These are phyloP conservation scores for Micromesistius poutassou DNA, from an alignment of 2,797 vertebrate genomes.

Conservation along the genomic window DNA sequence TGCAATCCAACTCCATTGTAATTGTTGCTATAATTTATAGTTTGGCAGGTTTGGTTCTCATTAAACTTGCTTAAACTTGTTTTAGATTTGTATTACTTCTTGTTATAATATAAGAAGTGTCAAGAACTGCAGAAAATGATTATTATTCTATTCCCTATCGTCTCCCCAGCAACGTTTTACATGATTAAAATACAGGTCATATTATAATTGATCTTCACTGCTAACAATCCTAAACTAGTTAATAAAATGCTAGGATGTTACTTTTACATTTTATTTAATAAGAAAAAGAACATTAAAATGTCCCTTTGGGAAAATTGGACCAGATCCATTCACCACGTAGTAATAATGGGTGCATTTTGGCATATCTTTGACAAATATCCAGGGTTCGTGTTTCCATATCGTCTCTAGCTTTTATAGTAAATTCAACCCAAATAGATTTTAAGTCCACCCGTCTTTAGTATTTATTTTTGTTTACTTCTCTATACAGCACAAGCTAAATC, in stretches of 20 bases:
- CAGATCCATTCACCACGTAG: neutral
- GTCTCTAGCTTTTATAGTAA: neutral
- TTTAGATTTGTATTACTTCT: neutral
- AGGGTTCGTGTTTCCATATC: too few relatives aligned
- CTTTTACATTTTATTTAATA: neutral
- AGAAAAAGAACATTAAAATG: neutral
- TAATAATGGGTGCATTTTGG: neutral
- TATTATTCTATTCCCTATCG: neutral
- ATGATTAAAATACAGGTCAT: neutral
- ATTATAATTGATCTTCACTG: neutral
- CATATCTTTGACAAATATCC: slow-evolving; percentile 22
- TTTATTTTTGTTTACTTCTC: too few relatives aligned
- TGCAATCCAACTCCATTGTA: neutral
- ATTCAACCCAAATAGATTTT: too few relatives aligned
- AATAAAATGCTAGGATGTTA: neutral
- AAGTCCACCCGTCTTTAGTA: too few relatives aligned
- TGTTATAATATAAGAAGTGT: neutral
- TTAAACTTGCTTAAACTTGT: neutral
- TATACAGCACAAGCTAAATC: neutral
- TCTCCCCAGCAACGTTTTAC: neutral
- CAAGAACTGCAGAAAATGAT: too few relatives aligned
- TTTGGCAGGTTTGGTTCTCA: neutral
- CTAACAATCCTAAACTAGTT: neutral
- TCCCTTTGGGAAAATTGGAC: neutral
- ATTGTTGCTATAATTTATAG: neutral